These are phyloP conservation scores for Machimus rusticus DNA, from an alignment of 2,888 invertebrate genomes.

Conservation along the genomic window DNA sequence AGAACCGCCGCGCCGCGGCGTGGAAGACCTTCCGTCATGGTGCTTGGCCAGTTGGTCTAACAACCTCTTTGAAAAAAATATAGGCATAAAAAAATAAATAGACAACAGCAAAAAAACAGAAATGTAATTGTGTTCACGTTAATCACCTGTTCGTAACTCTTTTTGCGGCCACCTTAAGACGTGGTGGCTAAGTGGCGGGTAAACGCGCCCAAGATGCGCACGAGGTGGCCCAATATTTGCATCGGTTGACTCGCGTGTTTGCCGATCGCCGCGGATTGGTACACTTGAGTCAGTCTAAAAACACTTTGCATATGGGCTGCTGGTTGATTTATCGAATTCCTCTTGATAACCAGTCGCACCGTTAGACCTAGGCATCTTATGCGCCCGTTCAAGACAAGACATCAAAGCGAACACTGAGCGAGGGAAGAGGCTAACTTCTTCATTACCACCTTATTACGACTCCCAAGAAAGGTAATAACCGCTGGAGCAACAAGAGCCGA, in stretches of 20 bases:
- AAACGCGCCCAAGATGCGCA: neutral
- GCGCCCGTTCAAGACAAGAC: neutral
- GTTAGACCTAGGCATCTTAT: neutral
- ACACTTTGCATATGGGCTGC: constrained; percentile 17
- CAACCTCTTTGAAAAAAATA: constrained; percentile 3
- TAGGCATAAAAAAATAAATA: neutral
- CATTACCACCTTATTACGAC: constrained; percentile 7
- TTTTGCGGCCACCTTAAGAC: neutral
- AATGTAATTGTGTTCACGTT: constrained; percentile 14
- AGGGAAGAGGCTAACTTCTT: neutral
- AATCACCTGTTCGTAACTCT: constrained; percentile 16
- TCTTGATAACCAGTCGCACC: constrained; percentile 32
- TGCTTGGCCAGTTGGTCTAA: neutral
- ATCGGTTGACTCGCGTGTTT: neutral
- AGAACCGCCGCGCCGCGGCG: constrained; percentile 9
- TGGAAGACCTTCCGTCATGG: constrained; percentile 9
- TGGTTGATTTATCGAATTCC: constrained; percentile 32
- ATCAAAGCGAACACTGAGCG: neutral
- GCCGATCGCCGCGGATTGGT: no score
- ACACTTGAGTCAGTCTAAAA: constrained; percentile 20
- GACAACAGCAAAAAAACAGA: neutral
- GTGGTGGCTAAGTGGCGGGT: neutral
- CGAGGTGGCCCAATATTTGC: constrained; percentile 16
- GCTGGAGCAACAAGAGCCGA: neutral
- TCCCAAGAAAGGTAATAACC: neutral